Percentiles rank a stretch among this genome's conserved stretches.
Conservation (phyloP, 2,113 vertebrate species). For the Lepus timidus region DNA sequence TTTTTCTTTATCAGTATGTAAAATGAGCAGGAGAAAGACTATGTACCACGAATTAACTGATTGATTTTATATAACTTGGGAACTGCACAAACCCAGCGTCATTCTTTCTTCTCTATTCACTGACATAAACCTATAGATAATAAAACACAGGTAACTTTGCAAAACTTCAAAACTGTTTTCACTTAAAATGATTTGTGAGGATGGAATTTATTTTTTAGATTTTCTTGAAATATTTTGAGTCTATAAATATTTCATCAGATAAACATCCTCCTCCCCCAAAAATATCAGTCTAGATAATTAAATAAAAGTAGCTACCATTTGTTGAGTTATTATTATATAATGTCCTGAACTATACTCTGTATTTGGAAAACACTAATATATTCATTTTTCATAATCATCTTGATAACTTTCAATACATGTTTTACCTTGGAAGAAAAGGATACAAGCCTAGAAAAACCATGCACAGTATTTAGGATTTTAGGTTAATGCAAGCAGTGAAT, state of each 20-base stretch:
- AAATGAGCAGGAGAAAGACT: conserved; percentile 63
- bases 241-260: conserved; percentile 26
- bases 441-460: background rate
- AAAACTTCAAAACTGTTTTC: conserved; percentile 49
- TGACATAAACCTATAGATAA: conserved; percentile 36
- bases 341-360: background rate
- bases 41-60: background rate
- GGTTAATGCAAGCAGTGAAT: background rate
- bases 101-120: conserved; percentile 56
- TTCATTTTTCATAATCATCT: background rate
- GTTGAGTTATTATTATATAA: background rate
- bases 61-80: conserved; percentile 67
- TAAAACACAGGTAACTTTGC: background rate
- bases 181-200: background rate
- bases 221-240: conserved; percentile 23
- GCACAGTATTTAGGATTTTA: background rate
- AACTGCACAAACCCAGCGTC: conserved; percentile 33
- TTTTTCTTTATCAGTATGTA: background rate
- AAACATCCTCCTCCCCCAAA: background rate
- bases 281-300: background rate
- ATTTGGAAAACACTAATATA: background rate
- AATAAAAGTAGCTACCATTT: background rate
- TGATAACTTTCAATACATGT: background rate
- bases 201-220: background rate
- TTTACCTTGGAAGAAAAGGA: background rate